Base-by-base conservation (phyloP, 2,888 invertebrate genomes). In the Mesorhabditis belari region DNA sequence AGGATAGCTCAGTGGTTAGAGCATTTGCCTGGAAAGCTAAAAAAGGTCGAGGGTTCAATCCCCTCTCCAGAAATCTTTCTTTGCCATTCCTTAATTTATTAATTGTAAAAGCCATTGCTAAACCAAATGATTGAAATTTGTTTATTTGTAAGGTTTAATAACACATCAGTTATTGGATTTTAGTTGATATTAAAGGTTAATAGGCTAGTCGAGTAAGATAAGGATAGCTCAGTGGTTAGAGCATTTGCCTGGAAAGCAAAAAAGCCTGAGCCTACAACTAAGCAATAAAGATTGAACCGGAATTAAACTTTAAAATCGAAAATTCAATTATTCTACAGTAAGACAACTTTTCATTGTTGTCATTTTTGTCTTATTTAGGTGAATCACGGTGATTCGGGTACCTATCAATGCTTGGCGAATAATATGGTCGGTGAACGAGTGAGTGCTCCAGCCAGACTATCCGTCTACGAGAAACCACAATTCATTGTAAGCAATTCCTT, bases 361-460 rank as follows among this genome's bases (percentile, higher is more conserved):
- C 19, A 4, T 49, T 5, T n/a, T 9, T 49, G 21, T 23, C 12
- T 50, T 52, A 54, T 65, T 57, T 55, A 77, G 71, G 77, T 81
- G 1, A 71, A 75, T 62, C 71, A 75, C 12, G 65, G 71, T 21
- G 81, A 81, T 67, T 71, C 73, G 23, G 81, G 81, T 5, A 71
- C 80, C n/a, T 81, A 79, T 63, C 70, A 74, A 52, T 81, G 81
- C 62, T 69, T 81, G 19, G 81, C 81, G 4, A 69, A 67, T 5
- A 82, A 81, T 58, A 77, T 78, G 77, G 81, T 82, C 49, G 81
- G 81, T 12, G 75, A 77, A 57, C 68, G 76, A n/a, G 65, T 73
- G 23, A 78, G 77, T 35, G 71, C 71, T 23, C 75, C 79, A 3
- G 81, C 81, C 5, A 58, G 77, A 50, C 68, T 81, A 27, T 77